These are phyloP conservation scores for Epinephelus fuscoguttatus DNA, from an alignment of 2,113 vertebrate genomes.

Conservation along the genomic window DNA sequence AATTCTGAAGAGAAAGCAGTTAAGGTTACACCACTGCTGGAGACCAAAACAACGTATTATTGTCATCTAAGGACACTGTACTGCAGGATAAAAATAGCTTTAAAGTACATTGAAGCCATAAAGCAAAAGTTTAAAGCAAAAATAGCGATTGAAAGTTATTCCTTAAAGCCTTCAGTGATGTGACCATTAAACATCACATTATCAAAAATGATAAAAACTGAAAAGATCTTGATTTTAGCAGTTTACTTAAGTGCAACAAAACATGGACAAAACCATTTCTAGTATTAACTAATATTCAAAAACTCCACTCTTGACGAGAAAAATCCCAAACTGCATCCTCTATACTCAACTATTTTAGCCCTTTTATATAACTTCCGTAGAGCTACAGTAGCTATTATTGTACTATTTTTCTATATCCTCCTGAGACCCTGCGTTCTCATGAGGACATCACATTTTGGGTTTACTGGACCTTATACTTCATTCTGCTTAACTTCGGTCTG, in stretches of 20 bases:
- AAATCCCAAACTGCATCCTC: not conserved
- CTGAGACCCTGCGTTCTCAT: too few relatives aligned
- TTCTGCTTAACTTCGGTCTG: too few relatives aligned
- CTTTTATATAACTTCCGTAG: not conserved
- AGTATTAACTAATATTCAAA: not conserved
- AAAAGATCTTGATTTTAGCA: not conserved
- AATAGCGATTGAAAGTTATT: not conserved
- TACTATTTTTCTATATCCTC: too few relatives aligned
- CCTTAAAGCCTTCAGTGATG: not conserved
- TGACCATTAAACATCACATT: not conserved
- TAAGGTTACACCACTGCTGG: not conserved
- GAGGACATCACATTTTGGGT: too few relatives aligned
- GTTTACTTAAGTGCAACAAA: not conserved
- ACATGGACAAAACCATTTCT: not conserved
- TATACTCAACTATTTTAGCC: not conserved
- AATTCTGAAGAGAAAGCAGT: conserved; percentile 2
- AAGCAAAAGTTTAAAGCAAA: not conserved
- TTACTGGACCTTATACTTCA: too few relatives aligned
- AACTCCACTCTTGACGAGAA: not conserved
- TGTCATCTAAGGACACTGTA: not conserved
- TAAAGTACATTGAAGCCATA: not conserved
- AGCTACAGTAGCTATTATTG: too few relatives aligned
- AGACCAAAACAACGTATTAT: not conserved
- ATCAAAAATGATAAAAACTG: not conserved
- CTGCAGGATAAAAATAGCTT: not conserved